These are phyloP conservation scores for Sander vitreus DNA, from an alignment of 2,113 vertebrate species.

Conservation along the genomic window DNA sequence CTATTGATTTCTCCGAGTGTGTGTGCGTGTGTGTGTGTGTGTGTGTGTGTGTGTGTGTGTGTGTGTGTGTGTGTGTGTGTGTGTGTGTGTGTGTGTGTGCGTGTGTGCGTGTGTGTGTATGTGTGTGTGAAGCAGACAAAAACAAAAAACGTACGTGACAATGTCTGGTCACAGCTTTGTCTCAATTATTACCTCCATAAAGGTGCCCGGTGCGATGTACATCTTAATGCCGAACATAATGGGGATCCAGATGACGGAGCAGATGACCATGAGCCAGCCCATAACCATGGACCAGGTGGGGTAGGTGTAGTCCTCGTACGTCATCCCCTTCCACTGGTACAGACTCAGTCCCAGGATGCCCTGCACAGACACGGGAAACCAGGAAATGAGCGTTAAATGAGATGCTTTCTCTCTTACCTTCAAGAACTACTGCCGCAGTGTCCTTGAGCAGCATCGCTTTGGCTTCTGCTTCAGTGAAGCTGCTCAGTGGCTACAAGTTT, in stretches of 20 bases:
- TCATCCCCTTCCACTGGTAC: slow-evolving; percentile 98
- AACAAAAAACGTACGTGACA: slow-evolving; percentile 27
- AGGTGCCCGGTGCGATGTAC: slow-evolving; percentile 93
- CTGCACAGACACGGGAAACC: slow-evolving; percentile 71
- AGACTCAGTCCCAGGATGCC: slow-evolving; percentile 97
- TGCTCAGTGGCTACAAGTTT: neutral
- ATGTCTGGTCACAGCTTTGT: slow-evolving; percentile 18
- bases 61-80: neutral
- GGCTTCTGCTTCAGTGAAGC: neutral
- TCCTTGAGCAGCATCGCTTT: neutral
- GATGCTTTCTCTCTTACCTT: neutral
- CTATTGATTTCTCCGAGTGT: slow-evolving; percentile 56
- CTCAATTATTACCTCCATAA: slow-evolving; percentile 89
- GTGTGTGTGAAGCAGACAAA: neutral
- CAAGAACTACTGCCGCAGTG: neutral
- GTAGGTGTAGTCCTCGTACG: slow-evolving; percentile 95
- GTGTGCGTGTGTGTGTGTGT: neutral
- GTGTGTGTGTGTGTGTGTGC: slow-evolving; percentile 35
- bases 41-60: neutral
- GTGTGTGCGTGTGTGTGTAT: neutral
- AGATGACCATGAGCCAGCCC: slow-evolving; percentile 97
- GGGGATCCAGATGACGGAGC: slow-evolving; percentile 99
- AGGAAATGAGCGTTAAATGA: neutral
- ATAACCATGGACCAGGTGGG: slow-evolving; percentile 98
- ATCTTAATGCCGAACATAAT: slow-evolving; percentile 99